These are phyloP conservation scores for Drosophila lacicola DNA, from an alignment of 2,888 invertebrate species.

Conservation along the genomic window DNA sequence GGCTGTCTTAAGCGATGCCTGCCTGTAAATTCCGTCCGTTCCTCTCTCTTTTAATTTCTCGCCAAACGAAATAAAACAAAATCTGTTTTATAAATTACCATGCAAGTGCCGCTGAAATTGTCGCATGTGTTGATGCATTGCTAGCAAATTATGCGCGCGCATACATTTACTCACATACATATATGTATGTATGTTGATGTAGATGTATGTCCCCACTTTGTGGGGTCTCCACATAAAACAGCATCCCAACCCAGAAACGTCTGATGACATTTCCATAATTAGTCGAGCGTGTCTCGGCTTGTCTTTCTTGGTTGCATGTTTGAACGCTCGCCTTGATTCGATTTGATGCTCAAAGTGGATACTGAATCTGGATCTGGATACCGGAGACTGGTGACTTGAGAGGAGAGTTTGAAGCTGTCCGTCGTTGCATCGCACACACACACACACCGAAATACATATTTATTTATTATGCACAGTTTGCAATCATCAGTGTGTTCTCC, in stretches of 20 bases:
- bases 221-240: slow-evolving; percentile 60
- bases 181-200: not conserved
- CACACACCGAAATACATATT: slow-evolving; percentile 44
- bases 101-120: slow-evolving; percentile 73
- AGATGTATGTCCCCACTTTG: slow-evolving; percentile 35
- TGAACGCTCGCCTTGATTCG: slow-evolving; percentile 79
- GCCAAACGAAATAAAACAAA: slow-evolving; percentile 29
- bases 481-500: slow-evolving; percentile 61
- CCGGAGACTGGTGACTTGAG: not conserved
- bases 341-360: slow-evolving; percentile 65
- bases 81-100: slow-evolving; percentile 75
- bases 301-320: slow-evolving; percentile 62
- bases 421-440: slow-evolving; percentile 27
- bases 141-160: slow-evolving; percentile 75
- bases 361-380: slow-evolving; percentile 1
- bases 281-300: slow-evolving; percentile 75
- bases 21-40: slow-evolving; percentile 12
- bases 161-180: slow-evolving; percentile 5
- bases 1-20: slow-evolving; percentile 71
- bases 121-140: slow-evolving; percentile 77
- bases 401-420: slow-evolving; percentile 45
- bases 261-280: slow-evolving; percentile 82
- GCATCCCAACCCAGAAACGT: slow-evolving; percentile 48
- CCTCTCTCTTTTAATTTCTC: slow-evolving; percentile 65
- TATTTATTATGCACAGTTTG: slow-evolving; percentile 79